Conservation (phyloP, 2,797 vertebrate species). For the Periparus ater region DNA sequence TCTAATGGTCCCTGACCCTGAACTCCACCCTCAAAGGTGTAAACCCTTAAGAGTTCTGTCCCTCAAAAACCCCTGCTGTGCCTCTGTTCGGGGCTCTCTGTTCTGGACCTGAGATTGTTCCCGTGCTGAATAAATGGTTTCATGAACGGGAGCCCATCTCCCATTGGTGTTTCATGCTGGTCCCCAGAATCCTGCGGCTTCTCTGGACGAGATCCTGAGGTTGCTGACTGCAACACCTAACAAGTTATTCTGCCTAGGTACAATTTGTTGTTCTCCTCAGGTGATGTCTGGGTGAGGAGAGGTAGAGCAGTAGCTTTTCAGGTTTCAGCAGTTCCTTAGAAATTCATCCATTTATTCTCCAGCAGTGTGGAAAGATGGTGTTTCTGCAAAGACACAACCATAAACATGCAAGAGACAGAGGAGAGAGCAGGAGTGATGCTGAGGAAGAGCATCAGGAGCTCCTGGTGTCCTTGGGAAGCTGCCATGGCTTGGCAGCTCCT, state of each 20-base stretch:
- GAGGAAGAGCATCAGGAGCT: not conserved
- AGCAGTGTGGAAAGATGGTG: not conserved
- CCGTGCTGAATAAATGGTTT: no score
- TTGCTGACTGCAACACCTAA: no score
- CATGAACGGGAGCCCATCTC: no score
- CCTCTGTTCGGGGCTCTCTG: no score
- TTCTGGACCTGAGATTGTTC: no score
- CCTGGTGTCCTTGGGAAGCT: not conserved
- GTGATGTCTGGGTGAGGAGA: not conserved
- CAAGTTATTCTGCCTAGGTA: not conserved
- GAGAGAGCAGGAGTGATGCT: not conserved
- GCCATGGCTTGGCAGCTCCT: not conserved
- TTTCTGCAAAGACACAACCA: not conserved
- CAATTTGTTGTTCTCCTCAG: not conserved
- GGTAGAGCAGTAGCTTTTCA: not conserved
- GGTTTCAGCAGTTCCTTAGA: not conserved
- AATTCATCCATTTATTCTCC: not conserved
- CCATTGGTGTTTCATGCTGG: no score
- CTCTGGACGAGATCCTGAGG: no score
- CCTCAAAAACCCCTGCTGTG: no score
- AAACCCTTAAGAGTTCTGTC: no score
- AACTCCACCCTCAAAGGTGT: no score
- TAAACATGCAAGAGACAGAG: not conserved
- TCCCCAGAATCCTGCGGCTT: no score
- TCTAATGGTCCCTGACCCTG: no score